These are phyloP conservation scores for Leuciscus idus DNA, from an alignment of 2,113 vertebrate species.

Conservation along the genomic window DNA sequence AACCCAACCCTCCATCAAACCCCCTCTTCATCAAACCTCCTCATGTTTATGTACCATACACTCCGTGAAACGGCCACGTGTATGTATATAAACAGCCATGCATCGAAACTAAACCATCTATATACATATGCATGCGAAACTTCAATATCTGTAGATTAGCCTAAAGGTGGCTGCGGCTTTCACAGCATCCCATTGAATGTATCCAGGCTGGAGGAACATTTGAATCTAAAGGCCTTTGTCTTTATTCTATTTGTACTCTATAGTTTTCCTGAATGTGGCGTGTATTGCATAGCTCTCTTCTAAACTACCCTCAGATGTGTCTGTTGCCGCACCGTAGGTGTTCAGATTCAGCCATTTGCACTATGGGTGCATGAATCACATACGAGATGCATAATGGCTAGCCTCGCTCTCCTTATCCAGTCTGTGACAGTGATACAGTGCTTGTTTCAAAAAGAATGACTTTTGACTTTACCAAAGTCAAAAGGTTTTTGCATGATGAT, in stretches of 20 bases:
- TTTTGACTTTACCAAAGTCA: no score
- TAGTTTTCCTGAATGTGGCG: constrained; percentile 8
- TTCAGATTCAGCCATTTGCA: constrained; percentile 25
- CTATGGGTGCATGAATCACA: constrained; percentile 42
- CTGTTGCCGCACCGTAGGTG: neutral
- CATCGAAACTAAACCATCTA: constrained; percentile 33
- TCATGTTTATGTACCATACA: constrained; percentile 37
- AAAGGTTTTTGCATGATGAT: constrained; percentile 70
- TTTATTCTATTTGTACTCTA: constrained; percentile 22
- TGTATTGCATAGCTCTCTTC: constrained; percentile 22
- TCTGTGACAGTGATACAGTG: constrained; percentile 55
- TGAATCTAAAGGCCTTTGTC: constrained; percentile 28
- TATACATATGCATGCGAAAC: constrained; percentile 49
- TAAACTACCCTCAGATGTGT: constrained; percentile 8
- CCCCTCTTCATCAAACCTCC: constrained; percentile 33
- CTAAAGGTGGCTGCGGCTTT: neutral
- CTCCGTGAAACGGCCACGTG: constrained; percentile 27
- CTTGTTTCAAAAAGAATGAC: constrained; percentile 63
- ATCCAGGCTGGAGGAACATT: constrained; percentile 13
- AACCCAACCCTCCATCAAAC: constrained; percentile 29
- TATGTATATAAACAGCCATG: constrained; percentile 43
- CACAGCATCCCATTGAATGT: constrained; percentile 17
- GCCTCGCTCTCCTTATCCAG: constrained; percentile 36
- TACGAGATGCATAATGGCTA: constrained; percentile 44
- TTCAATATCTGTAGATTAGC: constrained; percentile 12